Base-by-base conservation (phyloP, 2,113 vertebrate genomes). In the Verasper variegatus region DNA sequence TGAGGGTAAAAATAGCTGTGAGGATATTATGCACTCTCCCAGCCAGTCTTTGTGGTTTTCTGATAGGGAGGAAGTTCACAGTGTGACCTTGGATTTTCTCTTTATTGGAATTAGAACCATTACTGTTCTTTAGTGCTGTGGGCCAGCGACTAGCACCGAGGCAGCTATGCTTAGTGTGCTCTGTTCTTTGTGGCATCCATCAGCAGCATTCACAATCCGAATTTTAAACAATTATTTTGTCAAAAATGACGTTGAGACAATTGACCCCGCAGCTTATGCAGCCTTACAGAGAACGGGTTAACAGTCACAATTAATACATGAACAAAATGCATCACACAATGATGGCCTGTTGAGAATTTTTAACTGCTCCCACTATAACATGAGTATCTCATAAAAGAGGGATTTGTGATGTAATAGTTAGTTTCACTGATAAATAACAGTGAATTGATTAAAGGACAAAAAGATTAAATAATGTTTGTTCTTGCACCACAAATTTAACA, bases 1-100 rank as follows among this genome's bases (percentile, higher is more conserved):
- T 95, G 94, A 94, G 93, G 93, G 94, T 93, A 95, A 95, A 95
- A 95, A 95, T 95, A 95, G 95, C 94, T 92, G 88, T 93, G 92
- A 94, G 93, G 93, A 95, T 95, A 95, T 95, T 95, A 95, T 94
- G 94, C 94, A 95, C 94, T 95, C 94, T 94, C 84, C 78, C 91
- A 89, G 90, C 87, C 90, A 91, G 93, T 94, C 95, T 95, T 94
- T 94, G 93, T 95, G 94, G 93, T 94, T 93, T 92, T 93, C 93
- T 94, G 94, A 95, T 93, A 93, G 93, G 91, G 87, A 94, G 87
- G 92, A 93, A 94, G 93, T 94, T 94, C 94, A 93, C 90, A 85
- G 89, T 90, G 84, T 94, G 94, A 95, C 95, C 94, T 95, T 95
- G 94, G 90, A 75, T 91, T 89, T 92, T 92, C 90, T 92, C 89